Evolutionary conservation across 1,140 invertebrate genomes (phyloP).

Genomic region (Drosophila serrata): DNA sequence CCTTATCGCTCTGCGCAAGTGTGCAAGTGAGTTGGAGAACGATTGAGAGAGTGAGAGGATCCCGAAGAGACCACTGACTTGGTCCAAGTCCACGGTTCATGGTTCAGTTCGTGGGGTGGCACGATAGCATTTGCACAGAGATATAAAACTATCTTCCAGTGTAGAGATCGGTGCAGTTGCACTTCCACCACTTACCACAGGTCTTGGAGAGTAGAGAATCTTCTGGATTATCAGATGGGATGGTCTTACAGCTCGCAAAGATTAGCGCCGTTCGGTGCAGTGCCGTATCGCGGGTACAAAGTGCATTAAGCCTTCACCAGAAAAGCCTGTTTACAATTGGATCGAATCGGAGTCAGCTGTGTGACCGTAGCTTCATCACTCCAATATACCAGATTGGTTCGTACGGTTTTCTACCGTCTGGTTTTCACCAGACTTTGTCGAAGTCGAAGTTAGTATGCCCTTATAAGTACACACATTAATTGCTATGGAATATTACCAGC

Average conservation of each 20-base stretch:
- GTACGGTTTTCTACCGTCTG: too few species aligned
- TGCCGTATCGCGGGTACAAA: constrained; percentile 22
- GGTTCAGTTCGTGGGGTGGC: constrained; percentile 5
- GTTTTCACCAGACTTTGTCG: too few species aligned
- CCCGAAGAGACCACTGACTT: neutral
- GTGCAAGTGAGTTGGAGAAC: neutral
- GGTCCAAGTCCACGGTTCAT: constrained; percentile 20
- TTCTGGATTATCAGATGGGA: neutral
- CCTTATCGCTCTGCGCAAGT: constrained; percentile 14
- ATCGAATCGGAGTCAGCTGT: neutral
- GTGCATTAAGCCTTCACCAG: constrained; percentile 26
- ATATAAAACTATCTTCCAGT: neutral
- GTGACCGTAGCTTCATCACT: constrained; percentile 6
- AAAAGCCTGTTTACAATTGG: constrained; percentile 4
- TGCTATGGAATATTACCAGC: too few species aligned
- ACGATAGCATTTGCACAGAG: neutral
- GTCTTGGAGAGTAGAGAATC: neutral
- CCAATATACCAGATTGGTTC: constrained; percentile 14
- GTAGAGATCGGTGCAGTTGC: neutral
- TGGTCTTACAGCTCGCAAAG: neutral
- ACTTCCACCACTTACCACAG: neutral
- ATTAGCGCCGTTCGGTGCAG: neutral
- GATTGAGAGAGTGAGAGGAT: neutral
- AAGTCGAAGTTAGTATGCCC: too few species aligned
- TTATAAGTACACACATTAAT: too few species aligned